Conservation (phyloP, 2,888 invertebrate species). For the Coremacera marginata region DNA sequence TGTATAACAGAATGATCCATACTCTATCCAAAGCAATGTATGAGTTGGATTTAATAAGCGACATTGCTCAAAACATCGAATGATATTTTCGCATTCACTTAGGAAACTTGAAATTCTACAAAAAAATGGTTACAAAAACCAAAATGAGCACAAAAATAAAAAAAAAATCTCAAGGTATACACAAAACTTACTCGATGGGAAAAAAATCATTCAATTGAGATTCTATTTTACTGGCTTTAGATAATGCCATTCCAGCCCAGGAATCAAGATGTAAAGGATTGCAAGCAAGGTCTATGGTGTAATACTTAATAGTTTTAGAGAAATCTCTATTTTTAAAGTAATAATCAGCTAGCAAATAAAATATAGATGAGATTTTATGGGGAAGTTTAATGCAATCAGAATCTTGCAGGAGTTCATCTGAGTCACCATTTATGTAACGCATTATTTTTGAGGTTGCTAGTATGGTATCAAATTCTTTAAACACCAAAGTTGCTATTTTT, state of each 20-base stretch:
- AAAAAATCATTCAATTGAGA: slow-evolving; percentile 83
- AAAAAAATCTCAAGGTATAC: not conserved
- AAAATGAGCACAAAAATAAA: not conserved
- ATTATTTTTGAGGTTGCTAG: slow-evolving; percentile 75
- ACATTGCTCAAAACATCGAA: slow-evolving; percentile 85
- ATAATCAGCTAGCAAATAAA: slow-evolving; percentile 92
- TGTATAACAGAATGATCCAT: slow-evolving; percentile 89
- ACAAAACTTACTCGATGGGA: slow-evolving; percentile 71
- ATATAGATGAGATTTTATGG: slow-evolving; percentile 79
- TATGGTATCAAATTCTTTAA: slow-evolving; percentile 77
- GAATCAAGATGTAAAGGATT: slow-evolving; percentile 87
- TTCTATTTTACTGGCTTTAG: slow-evolving; percentile 82
- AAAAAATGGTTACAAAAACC: not conserved
- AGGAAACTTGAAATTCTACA: slow-evolving; percentile 49
- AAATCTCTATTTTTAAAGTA: slow-evolving; percentile 90
- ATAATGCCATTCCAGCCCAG: slow-evolving; percentile 92
- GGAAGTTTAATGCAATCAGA: slow-evolving; percentile 72
- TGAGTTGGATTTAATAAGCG: slow-evolving; percentile 81
- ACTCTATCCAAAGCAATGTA: slow-evolving; percentile 88
- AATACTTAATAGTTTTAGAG: slow-evolving; percentile 82
- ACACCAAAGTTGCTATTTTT: slow-evolving; percentile 78
- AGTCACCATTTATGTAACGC: slow-evolving; percentile 77
- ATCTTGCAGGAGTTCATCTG: slow-evolving; percentile 72
- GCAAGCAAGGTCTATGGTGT: slow-evolving; percentile 84
- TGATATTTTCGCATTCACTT: slow-evolving; percentile 79